These are phyloP conservation scores for Myotis davidii DNA, from an alignment of 2,113 vertebrate genomes.

Conservation along the genomic window DNA sequence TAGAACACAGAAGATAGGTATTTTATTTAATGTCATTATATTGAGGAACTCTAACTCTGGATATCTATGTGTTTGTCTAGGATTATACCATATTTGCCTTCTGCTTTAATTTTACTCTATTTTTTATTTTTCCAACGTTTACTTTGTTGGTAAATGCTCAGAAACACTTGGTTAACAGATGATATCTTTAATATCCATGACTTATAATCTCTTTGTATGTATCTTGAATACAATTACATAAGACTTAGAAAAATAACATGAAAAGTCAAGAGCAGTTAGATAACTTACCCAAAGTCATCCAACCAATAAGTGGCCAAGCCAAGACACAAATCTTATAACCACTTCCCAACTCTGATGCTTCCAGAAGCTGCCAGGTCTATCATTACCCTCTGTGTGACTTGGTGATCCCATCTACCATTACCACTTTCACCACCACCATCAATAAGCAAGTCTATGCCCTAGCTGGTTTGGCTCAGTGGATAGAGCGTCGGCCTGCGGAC, in stretches of 20 bases:
- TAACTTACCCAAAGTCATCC: neutral
- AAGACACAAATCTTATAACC: neutral
- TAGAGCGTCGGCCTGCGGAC: too few relatives aligned
- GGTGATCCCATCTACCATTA: neutral
- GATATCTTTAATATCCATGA: conserved; percentile 15
- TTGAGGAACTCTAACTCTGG: neutral
- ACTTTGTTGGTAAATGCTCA: neutral
- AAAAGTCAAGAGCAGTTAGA: neutral
- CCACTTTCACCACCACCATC: neutral
- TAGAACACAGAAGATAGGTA: neutral
- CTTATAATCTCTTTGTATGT: neutral
- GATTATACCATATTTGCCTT: neutral
- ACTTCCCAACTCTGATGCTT: neutral
- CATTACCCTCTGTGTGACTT: neutral
- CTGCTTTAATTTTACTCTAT: neutral
- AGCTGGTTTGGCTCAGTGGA: too few relatives aligned
- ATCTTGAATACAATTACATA: neutral
- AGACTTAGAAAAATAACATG: conserved; percentile 20
- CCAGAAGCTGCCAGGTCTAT: neutral
- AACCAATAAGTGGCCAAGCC: neutral
- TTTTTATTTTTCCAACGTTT: conserved; percentile 33
- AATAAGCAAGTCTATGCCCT: neutral
- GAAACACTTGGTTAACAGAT: neutral
- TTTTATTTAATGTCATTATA: conserved; percentile 18
- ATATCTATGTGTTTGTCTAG: neutral